A percentile compares a stretch with the other conserved stretches of the same genome.
phyloP scores from a whole-genome alignment of 2,888 invertebrate genomes.

The Nomada ferruginata region DNA sequence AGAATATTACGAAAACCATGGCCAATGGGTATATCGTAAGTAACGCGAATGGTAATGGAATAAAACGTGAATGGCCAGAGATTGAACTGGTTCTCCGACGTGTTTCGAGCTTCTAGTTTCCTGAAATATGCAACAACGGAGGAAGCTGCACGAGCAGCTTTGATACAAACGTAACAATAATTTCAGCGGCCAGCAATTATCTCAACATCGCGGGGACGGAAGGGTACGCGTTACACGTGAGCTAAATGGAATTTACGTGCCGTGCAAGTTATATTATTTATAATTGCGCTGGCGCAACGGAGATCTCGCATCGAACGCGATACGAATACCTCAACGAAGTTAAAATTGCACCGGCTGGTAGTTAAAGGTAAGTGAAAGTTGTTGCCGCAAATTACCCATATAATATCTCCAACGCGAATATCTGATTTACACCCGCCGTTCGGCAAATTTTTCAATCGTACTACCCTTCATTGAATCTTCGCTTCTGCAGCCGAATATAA shows the following conservation, averaged over 20 bases:
- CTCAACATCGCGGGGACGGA: slow-evolving; percentile 54
- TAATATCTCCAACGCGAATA: neutral
- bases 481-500: neutral
- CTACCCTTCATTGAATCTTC: neutral
- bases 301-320: slow-evolving; percentile 28
- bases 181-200: slow-evolving; percentile 51
- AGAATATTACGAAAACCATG: neutral
- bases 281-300: slow-evolving; percentile 42
- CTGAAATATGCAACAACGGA: neutral
- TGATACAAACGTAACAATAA: slow-evolving; percentile 31
- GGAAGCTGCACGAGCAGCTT: neutral
- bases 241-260: slow-evolving; percentile 50
- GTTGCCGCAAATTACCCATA: neutral
- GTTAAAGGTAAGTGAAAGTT: slow-evolving; percentile 1
- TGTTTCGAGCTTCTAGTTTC: neutral
- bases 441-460: neutral
- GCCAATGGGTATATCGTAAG: too few species aligned
- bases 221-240: slow-evolving; percentile 65
- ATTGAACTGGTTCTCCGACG: too few species aligned
- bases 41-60: neutral
- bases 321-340: slow-evolving; percentile 47
- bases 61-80: neutral
- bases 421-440: neutral
- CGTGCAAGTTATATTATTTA: slow-evolving; percentile 64
- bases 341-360: slow-evolving; percentile 4